phyloP scores from a whole-genome alignment of 2,797 vertebrate genomes.

The Malurus splendens region DNA sequence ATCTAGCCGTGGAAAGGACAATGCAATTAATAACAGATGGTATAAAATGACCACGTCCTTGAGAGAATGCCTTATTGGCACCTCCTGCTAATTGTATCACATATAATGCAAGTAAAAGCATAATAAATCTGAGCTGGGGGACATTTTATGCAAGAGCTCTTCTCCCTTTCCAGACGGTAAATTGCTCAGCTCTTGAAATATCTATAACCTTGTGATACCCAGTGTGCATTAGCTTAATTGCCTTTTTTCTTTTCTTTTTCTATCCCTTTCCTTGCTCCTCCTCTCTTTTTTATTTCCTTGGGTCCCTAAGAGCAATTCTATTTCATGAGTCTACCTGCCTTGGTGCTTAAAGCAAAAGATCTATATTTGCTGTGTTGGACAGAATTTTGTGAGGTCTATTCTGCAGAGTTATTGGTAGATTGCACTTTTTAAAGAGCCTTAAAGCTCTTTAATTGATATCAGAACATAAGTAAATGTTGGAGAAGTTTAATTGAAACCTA shows the following conservation, averaged over 20 bases:
- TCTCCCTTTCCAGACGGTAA: slow-evolving; percentile 87
- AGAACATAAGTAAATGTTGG: neutral
- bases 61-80: slow-evolving; percentile 89
- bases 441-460: neutral
- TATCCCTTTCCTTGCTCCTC: neutral
- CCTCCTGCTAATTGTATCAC: slow-evolving; percentile 92
- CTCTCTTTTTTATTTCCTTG: neutral
- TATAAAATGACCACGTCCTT: slow-evolving; percentile 89
- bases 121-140: slow-evolving; percentile 91
- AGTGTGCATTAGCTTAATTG: slow-evolving; percentile 96
- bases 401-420: slow-evolving; percentile 8
- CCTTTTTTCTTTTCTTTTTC: slow-evolving; percentile 69
- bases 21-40: slow-evolving; percentile 94
- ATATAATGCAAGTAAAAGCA: slow-evolving; percentile 96
- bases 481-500: neutral
- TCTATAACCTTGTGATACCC: slow-evolving; percentile 94
- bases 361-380: neutral
- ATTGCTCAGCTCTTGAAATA: slow-evolving; percentile 95
- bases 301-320: slow-evolving; percentile 14
- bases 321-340: slow-evolving; percentile 11
- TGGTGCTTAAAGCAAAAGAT: neutral
- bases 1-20: slow-evolving; percentile 81
- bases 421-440: slow-evolving; percentile 10
- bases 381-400: neutral
- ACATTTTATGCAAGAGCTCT: slow-evolving; percentile 89